phyloP scores from a whole-genome alignment of 2,888 invertebrate genomes.

The Dilophus febrilis region DNA sequence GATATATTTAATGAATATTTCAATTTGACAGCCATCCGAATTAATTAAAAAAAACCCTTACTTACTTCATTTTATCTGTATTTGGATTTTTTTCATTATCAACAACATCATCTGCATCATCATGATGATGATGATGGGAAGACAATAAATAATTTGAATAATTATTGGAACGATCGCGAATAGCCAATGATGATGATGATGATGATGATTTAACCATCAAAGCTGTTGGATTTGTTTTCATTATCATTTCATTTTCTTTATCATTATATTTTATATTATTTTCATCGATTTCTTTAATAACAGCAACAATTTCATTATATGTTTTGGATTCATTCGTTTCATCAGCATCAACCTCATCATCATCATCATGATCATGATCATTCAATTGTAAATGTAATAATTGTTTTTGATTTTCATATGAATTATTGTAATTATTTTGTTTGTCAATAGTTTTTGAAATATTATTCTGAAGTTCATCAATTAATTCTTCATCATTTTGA shows the following conservation, averaged over 20 bases:
- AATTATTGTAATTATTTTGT: slow-evolving; percentile 6
- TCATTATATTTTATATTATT: not conserved
- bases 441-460: slow-evolving; percentile 6
- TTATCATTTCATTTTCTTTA: too few species aligned
- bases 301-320: slow-evolving; percentile 29
- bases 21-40: too few species aligned
- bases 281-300: slow-evolving; percentile 29
- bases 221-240: not conserved
- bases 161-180: not conserved
- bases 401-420: too few species aligned
- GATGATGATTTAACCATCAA: not conserved
- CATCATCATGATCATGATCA: slow-evolving; percentile 17
- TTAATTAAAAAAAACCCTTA: not conserved
- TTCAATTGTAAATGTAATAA: too few species aligned
- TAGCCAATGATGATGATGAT: not conserved
- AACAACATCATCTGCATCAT: slow-evolving; percentile 3
- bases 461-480: slow-evolving; percentile 1
- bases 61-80: slow-evolving; percentile 6
- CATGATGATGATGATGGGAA: too few species aligned
- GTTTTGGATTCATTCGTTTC: slow-evolving; percentile 27
- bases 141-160: slow-evolving; percentile 1
- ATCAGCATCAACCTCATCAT: slow-evolving; percentile 16
- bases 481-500: slow-evolving; percentile 1
- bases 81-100: not conserved
- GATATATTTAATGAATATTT: not conserved